A percentile compares a stretch with the other conserved stretches of the same genome.
Conservation (phyloP, 92 coral and sea anemone genomes). For the Phenganax subtilis region DNA sequence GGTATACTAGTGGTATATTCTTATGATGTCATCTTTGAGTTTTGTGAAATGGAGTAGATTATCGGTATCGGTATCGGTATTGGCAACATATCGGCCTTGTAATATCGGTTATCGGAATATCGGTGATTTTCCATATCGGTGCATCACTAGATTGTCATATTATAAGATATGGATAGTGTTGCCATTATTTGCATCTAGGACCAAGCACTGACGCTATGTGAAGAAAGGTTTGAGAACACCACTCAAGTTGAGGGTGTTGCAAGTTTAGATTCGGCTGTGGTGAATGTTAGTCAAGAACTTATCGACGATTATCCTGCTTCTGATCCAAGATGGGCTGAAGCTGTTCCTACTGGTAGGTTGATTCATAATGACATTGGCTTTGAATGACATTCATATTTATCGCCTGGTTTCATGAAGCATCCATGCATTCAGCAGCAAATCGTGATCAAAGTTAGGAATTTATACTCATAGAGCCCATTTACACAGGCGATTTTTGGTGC, state of each 20-base stretch:
- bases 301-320: constrained; percentile 96
- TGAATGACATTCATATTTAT: too few relatives aligned
- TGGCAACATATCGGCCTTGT: background rate
- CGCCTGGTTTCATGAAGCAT: too few relatives aligned
- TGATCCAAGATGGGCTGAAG: constrained; percentile 99
- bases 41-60: too few relatives aligned
- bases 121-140: background rate
- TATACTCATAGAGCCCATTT: too few relatives aligned
- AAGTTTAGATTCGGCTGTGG: constrained; percentile 66
- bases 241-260: constrained; percentile 41
- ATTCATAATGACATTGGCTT: too few relatives aligned
- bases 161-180: too few relatives aligned
- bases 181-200: constrained; percentile 47
- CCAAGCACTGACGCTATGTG: constrained; percentile 64
- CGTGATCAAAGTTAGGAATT: too few relatives aligned
- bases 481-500: too few relatives aligned
- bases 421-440: too few relatives aligned
- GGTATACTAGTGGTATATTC: too few relatives aligned
- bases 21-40: too few relatives aligned
- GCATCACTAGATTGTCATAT: background rate
- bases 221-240: constrained; percentile 46
- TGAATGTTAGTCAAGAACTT: constrained; percentile 75
- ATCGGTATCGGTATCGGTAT: too few relatives aligned
- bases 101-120: background rate
- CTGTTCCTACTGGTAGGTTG: constrained; percentile 84